Conservation (phyloP, 2,888 invertebrate genomes). For the Diarsia rubi region DNA sequence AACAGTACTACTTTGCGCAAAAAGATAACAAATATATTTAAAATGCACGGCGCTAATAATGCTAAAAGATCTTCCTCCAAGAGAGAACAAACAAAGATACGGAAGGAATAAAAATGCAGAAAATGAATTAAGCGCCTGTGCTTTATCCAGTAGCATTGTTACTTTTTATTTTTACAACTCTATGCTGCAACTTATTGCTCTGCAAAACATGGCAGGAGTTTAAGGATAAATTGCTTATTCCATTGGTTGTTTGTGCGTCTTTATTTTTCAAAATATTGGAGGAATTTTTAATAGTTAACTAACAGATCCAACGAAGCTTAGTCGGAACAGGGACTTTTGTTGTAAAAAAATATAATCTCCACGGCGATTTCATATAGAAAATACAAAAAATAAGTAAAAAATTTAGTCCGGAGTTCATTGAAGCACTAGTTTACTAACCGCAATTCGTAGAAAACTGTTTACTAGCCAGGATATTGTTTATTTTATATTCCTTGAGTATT, state of each 20-base stretch:
- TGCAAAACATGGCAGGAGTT: conserved; percentile 32
- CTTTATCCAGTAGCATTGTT: conserved; percentile 16
- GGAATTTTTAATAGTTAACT: neutral
- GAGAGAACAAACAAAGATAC: conserved; percentile 45
- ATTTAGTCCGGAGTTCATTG: neutral
- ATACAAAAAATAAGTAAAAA: neutral
- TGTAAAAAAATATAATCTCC: neutral
- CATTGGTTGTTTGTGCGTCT: neutral
- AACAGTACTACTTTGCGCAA: neutral
- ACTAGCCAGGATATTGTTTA: neutral
- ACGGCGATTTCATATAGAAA: neutral
- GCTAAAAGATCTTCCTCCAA: conserved; percentile 18
- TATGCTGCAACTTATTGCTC: conserved; percentile 42
- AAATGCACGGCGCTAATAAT: conserved; percentile 33
- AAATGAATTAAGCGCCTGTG: conserved; percentile 37
- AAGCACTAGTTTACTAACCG: neutral
- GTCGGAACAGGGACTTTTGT: neutral
- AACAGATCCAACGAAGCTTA: neutral
- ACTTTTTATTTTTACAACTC: conserved; percentile 30
- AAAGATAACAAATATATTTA: conserved; percentile 25
- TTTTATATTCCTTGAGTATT: neutral
- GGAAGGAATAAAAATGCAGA: conserved; percentile 34
- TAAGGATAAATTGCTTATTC: conserved; percentile 19
- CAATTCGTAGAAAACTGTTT: neutral
- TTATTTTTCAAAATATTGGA: conserved; percentile 9